phyloP scores from a whole-genome alignment of 2,113 vertebrate species.

The Platichthys flesus region DNA sequence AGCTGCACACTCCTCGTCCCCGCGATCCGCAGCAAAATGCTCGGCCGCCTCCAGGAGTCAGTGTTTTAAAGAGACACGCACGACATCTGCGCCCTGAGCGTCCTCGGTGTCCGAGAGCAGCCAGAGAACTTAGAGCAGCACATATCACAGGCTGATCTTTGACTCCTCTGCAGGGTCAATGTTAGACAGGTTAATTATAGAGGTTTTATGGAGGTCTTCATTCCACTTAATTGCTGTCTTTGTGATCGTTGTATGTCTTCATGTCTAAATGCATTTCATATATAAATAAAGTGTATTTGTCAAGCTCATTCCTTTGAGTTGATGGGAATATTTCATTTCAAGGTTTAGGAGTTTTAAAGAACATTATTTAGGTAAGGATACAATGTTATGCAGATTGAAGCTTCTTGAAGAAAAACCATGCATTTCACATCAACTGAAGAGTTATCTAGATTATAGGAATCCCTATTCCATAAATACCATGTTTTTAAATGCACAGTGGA shows the following conservation, averaged over 20 bases:
- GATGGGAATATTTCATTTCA: not conserved
- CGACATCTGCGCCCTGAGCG: constrained; percentile 31
- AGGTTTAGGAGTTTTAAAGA: not conserved
- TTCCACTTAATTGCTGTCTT: too few relatives aligned
- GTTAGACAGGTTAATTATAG: not conserved
- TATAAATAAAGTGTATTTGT: not conserved
- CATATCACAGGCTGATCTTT: too few relatives aligned
- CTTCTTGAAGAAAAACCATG: not conserved
- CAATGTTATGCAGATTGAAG: not conserved
- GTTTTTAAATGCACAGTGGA: too few relatives aligned
- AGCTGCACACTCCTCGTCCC: constrained; percentile 53
- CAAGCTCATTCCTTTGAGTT: too few relatives aligned
- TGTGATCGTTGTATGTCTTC: too few relatives aligned
- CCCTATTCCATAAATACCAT: too few relatives aligned
- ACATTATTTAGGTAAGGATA: too few relatives aligned
- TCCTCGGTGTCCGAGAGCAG: not conserved
- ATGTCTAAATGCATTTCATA: too few relatives aligned
- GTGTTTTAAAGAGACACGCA: constrained; percentile 76
- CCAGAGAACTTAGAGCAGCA: not conserved
- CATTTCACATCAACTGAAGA: not conserved
- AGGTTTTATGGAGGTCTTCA: not conserved
- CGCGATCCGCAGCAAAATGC: constrained; percentile 59
- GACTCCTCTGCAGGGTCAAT: too few relatives aligned
- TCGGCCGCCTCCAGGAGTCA: constrained; percentile 52
- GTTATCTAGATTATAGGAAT: too few relatives aligned